Percentiles rank a stretch among this genome's conserved stretches.
These are phyloP conservation scores for Chloromyia formosa DNA, from an alignment of 2,888 invertebrate genomes.

Conservation along the genomic window DNA sequence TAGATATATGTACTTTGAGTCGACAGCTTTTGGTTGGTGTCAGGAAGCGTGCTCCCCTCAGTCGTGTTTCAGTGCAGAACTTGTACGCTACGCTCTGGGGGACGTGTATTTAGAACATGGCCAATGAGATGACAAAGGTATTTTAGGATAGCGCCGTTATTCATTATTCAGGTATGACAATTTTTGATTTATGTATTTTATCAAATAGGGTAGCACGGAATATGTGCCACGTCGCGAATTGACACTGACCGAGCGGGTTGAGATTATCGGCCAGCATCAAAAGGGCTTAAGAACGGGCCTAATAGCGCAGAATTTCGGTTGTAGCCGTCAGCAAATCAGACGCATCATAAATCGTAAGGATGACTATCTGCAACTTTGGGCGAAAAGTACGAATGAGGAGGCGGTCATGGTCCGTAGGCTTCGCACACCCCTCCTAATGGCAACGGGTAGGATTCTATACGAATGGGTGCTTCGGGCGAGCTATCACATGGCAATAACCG, in stretches of 20 bases:
- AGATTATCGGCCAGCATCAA: conserved; percentile 2
- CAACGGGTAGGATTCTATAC: conserved; percentile 22
- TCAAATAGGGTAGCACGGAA: background rate
- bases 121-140: no score
- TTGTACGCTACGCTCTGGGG: no score
- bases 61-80: no score
- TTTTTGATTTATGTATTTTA: background rate
- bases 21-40: no score
- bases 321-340: conserved; percentile 16
- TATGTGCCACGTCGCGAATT: conserved; percentile 5
- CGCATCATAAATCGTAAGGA: conserved; percentile 30
- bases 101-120: no score
- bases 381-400: conserved; percentile 11
- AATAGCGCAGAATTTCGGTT: background rate
- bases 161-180: no score
- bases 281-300: background rate
- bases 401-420: background rate
- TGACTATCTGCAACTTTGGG: conserved; percentile 36
- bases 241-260: conserved; percentile 14
- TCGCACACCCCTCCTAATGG: conserved; percentile 7
- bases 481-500: conserved; percentile 2
- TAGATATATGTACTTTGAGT: no score
- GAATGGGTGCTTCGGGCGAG: conserved; percentile 39
- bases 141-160: no score
- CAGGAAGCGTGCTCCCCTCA: no score